Conservation (phyloP, 2,888 invertebrate genomes). For the Lasius platythorax region DNA sequence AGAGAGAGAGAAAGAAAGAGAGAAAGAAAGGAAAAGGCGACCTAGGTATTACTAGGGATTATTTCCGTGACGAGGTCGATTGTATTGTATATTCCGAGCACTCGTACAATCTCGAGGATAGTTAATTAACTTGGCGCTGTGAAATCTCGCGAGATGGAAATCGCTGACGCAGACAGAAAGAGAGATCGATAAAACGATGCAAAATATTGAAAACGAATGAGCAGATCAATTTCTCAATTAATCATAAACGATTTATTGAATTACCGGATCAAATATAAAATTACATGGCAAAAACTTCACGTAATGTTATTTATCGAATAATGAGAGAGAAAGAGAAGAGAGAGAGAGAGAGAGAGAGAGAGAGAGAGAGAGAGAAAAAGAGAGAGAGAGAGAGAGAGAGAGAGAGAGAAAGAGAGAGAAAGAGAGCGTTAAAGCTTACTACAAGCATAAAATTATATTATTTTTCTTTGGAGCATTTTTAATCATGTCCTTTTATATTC, state of each 20-base stretch:
- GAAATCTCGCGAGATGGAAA: slow-evolving; percentile 11
- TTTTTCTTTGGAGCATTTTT: slow-evolving; percentile 3
- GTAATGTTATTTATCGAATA: background rate
- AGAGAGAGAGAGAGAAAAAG: background rate
- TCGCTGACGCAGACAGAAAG: background rate
- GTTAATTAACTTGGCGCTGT: slow-evolving; percentile 24
- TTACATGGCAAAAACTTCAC: background rate
- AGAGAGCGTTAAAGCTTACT: background rate
- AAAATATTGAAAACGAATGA: background rate
- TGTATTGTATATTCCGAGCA: slow-evolving; percentile 6
- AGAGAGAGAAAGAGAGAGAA: background rate
- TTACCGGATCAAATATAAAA: background rate
- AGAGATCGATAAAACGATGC: background rate
- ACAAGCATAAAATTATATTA: background rate
- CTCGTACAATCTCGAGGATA: slow-evolving; percentile 2
- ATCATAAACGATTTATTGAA: background rate
- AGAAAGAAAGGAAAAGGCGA: background rate
- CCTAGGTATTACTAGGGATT: background rate
- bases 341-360: background rate
- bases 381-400: too few relatives aligned
- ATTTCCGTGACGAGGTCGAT: background rate
- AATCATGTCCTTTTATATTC: background rate
- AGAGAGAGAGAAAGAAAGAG: too few relatives aligned
- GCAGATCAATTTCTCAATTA: background rate
- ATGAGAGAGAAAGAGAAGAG: background rate